phyloP scores from a whole-genome alignment of 1,140 invertebrate genomes.

The Drosophila quadrilineata region DNA sequence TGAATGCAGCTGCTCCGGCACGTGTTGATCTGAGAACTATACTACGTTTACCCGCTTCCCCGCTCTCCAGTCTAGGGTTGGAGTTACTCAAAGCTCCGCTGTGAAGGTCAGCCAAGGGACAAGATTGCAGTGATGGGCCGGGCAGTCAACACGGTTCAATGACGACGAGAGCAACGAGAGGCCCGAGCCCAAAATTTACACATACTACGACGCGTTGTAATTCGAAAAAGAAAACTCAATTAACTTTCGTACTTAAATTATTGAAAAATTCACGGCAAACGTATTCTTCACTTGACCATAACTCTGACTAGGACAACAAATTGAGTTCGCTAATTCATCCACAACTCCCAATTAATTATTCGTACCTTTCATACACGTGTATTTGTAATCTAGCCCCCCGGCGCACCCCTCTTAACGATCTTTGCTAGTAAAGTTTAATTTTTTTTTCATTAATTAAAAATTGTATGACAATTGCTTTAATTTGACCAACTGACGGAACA shows the following conservation, averaged over 20 bases:
- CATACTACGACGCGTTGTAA: constrained; percentile 39
- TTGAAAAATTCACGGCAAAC: background rate
- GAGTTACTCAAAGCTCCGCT: constrained; percentile 32
- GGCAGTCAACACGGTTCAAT: constrained; percentile 65
- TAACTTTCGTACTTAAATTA: constrained; percentile 27
- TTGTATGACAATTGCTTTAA: constrained; percentile 41
- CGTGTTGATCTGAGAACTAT: constrained; percentile 26
- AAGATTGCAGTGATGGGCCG: constrained; percentile 19
- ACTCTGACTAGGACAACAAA: constrained; percentile 33
- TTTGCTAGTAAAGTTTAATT: constrained; percentile 64
- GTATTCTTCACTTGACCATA: constrained; percentile 23
- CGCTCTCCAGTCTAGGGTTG: background rate
- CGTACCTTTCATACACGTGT: constrained; percentile 62
- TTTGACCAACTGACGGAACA: constrained; percentile 68
- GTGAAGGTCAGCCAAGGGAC: constrained; percentile 73
- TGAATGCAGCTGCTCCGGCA: too few species aligned
- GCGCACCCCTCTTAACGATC: constrained; percentile 22
- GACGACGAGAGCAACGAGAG: constrained; percentile 61
- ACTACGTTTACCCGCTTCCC: background rate
- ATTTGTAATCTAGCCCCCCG: constrained; percentile 15
- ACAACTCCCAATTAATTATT: constrained; percentile 15
- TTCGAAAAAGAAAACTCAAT: constrained; percentile 12
- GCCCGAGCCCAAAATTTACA: constrained; percentile 34
- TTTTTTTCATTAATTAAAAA: constrained; percentile 49
- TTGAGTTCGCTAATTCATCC: constrained; percentile 31